phyloP scores from a whole-genome alignment of 2,888 invertebrate species.

The Zaprionus lineosus region DNA sequence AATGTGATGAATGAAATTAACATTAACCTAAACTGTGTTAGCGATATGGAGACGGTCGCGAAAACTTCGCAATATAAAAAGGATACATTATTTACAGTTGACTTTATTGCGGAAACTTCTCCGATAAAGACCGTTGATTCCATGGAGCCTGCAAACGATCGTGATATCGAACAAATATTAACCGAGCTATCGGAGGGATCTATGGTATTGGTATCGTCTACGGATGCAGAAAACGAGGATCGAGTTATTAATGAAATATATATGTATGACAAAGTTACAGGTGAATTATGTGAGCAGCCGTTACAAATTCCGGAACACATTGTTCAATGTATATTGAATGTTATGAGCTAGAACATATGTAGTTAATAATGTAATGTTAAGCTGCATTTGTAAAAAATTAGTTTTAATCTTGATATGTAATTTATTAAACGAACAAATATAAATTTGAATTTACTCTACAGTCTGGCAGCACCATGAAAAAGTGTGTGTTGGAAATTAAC shows the following conservation, averaged over 20 bases:
- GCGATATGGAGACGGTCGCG: constrained; percentile 24
- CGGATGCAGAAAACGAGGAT: constrained; percentile 75
- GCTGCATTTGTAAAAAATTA: too few relatives aligned
- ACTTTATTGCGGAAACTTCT: constrained; percentile 33
- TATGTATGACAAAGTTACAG: constrained; percentile 78
- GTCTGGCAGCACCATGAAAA: constrained; percentile 36
- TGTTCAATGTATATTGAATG: constrained; percentile 80
- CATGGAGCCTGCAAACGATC: constrained; percentile 46
- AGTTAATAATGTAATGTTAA: neutral
- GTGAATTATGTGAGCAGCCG: constrained; percentile 80
- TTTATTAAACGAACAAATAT: constrained; percentile 2
- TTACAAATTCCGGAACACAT: constrained; percentile 81
- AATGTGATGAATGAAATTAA: constrained; percentile 50
- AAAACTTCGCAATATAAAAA: constrained; percentile 4
- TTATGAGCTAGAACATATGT: constrained; percentile 65
- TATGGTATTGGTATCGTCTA: constrained; percentile 80
- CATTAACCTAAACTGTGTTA: constrained; percentile 41
- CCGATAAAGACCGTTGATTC: neutral
- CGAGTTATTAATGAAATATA: constrained; percentile 81
- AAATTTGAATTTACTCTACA: neutral
- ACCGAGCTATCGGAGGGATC: constrained; percentile 79
- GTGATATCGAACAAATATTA: constrained; percentile 78
- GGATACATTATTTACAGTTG: constrained; percentile 27
- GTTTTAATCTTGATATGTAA: constrained; percentile 22
- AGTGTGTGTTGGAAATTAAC: constrained; percentile 14